Evolutionary conservation across 2,797 vertebrate species (phyloP), one percentile per base, ranked within the genome.

Genomic region (Molossus alvarezi): DNA sequence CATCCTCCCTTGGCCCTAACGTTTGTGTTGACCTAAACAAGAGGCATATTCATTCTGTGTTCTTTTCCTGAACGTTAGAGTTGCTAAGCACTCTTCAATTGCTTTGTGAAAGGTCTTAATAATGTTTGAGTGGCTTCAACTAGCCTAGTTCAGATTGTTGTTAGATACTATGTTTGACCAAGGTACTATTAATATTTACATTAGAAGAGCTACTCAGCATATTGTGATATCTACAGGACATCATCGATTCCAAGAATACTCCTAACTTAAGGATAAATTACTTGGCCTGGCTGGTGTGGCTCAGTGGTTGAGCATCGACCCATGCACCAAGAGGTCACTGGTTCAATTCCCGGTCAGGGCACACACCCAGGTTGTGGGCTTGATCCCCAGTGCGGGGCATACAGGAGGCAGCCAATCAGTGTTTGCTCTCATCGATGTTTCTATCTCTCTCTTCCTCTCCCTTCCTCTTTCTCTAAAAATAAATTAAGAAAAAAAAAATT

Each of bases 41-140:
- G 53, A 94, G 58, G 65, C 41, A 29, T 94, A 93, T 29, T 95
- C 67, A 69, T 95, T 79, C 84, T 72, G 90, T 69, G 79, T 71
- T 96, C 17, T 65, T 91, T 92, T 91, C 80, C 81, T 96, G 95
- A 94, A 94, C n/a, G n/a, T 15, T 6, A 27, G 41, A 92, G 64
- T 83, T 88, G 69, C 57, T 73, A 76, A 95, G 12, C 60, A 60
- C 92, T 90, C 55, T 80, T 95, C 80, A 91, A 8, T 14, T 53
- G 7, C 48, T 90, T 51, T 67, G 3, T 45, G 62, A 69, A 91
- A 94, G 55, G 65, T 72, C 60, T 90, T n/a, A 81, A 29, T 85
- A 55, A 81, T 65, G 67, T 92, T 45, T 71, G 73, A 95, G 71
- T 93, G 65, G 41, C 25, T 94, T 96, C 92, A 97, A 48, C 37